These are phyloP conservation scores for Felis catus DNA, from an alignment of 2,113 vertebrate genomes.

Conservation along the genomic window F.catus_Fca126_mat1.0 CM031412.1:181347001-181347500, in stretches of 20 bases:
- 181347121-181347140: neutral
- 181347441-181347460: conserved; percentile 82
- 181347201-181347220: neutral
- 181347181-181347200: neutral
- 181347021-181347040: neutral
- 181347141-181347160: neutral
- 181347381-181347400: conserved; percentile 73
- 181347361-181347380: conserved; percentile 78
- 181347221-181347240: neutral
- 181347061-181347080: neutral
- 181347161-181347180: neutral
- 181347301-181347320: neutral
- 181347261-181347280: neutral
- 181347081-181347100: neutral
- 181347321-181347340: conserved; percentile 57
- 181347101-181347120: neutral
- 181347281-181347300: neutral
- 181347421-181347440: conserved; percentile 84
- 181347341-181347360: conserved; percentile 74
- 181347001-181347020: neutral
- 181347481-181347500: conserved; percentile 75
- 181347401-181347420: conserved; percentile 80
- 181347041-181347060: neutral
- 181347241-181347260: neutral
- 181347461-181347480: conserved; percentile 87